Percentiles rank a stretch among this genome's conserved stretches.
Conservation (phyloP, 1,140 invertebrate species). For the Probaryconus sp. region DNA sequence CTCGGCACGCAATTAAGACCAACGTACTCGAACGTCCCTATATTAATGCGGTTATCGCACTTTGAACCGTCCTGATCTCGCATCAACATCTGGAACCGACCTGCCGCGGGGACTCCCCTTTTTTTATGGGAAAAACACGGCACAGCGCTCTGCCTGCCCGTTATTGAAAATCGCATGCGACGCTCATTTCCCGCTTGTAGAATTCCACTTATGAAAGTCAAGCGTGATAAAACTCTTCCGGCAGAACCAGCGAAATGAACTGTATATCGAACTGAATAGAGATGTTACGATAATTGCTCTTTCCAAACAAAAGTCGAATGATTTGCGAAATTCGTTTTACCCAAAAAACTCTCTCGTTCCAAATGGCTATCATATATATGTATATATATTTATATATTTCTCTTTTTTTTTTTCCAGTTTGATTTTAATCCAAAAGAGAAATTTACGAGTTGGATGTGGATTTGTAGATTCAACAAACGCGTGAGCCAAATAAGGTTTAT, state of each 20-base stretch:
- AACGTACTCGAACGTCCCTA: constrained; percentile 41
- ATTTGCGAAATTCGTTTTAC: no score
- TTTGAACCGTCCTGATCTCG: constrained; percentile 55
- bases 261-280: constrained; percentile 47
- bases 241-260: constrained; percentile 42
- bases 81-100: constrained; percentile 51
- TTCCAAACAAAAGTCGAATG: not conserved
- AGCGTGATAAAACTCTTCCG: constrained; percentile 56
- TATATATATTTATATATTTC: no score
- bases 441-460: no score
- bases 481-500: no score
- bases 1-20: constrained; percentile 57
- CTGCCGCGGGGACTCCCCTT: constrained; percentile 37
- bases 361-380: no score
- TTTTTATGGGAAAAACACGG: constrained; percentile 59
- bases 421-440: no score
- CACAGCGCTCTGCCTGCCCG: constrained; percentile 31
- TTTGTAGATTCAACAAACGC: no score
- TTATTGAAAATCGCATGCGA: constrained; percentile 63
- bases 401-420: no score
- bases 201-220: constrained; percentile 55
- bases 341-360: no score
- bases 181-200: constrained; percentile 58
- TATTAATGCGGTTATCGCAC: constrained; percentile 62
- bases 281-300: constrained; percentile 48